Conservation (phyloP, 2,888 invertebrate species). For the Euzophera pinguis region DNA sequence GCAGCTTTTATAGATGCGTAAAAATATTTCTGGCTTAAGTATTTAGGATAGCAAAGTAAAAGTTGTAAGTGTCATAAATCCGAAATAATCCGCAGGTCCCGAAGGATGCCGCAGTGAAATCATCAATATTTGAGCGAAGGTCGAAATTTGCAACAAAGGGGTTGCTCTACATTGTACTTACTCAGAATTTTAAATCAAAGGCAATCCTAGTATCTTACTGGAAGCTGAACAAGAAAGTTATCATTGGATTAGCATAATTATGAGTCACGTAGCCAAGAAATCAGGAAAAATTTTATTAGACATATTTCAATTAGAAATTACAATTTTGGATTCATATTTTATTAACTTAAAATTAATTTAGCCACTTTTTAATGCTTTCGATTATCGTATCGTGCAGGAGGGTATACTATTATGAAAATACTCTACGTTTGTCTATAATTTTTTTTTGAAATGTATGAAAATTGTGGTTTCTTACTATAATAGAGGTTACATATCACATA, state of each 20-base stretch:
- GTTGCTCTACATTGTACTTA: slow-evolving; percentile 7
- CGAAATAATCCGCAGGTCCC: slow-evolving; percentile 8
- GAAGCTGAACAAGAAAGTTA: neutral
- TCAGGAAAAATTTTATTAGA: neutral
- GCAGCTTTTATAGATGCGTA: too few relatives aligned
- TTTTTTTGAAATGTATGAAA: too few relatives aligned
- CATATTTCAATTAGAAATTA: neutral
- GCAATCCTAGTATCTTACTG: neutral
- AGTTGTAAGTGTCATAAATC: slow-evolving; percentile 14
- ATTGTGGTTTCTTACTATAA: too few relatives aligned
- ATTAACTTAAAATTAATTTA: too few relatives aligned
- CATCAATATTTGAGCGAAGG: slow-evolving; percentile 14
- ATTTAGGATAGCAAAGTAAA: too few relatives aligned
- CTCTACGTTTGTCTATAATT: too few relatives aligned
- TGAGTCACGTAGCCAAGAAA: neutral
- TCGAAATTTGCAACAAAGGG: slow-evolving; percentile 15
- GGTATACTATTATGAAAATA: too few relatives aligned
- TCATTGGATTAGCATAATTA: slow-evolving; percentile 1
- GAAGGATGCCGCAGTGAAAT: slow-evolving; percentile 8
- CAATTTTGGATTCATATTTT: too few relatives aligned
- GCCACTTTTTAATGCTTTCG: too few relatives aligned
- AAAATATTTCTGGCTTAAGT: too few relatives aligned
- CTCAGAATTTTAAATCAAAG: slow-evolving; percentile 14
- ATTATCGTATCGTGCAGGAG: too few relatives aligned
- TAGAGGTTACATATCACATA: too few relatives aligned